phyloP scores from a whole-genome alignment of 2,797 vertebrate genomes.

The Gambelia wislizenii region DNA sequence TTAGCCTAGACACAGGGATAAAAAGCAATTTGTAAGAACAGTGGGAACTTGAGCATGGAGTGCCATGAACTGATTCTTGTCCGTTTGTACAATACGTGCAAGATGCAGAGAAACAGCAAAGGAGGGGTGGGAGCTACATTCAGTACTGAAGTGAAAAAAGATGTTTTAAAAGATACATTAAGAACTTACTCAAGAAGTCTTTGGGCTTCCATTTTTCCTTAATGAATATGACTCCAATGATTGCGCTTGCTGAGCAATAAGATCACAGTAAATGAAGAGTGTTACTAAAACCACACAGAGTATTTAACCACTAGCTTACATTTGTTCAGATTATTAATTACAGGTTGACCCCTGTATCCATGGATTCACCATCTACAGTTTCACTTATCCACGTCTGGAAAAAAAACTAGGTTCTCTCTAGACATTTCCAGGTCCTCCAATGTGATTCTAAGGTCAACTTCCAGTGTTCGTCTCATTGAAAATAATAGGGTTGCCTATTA shows the following conservation, averaged over 20 bases:
- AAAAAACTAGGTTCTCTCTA: too few relatives aligned
- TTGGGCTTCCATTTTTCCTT: conserved; percentile 93
- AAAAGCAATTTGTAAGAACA: conserved; percentile 20
- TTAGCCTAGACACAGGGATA: neutral
- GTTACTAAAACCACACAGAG: neutral
- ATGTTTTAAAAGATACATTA: conserved; percentile 1
- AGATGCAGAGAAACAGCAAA: neutral
- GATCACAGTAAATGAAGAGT: neutral
- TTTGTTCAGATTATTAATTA: neutral
- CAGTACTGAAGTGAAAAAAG: neutral
- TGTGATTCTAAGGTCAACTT: too few relatives aligned
- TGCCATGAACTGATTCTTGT: neutral
- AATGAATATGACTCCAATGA: conserved; percentile 95
- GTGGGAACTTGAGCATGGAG: neutral
- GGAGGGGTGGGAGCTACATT: neutral
- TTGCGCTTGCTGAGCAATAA: conserved; percentile 88
- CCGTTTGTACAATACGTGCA: neutral
- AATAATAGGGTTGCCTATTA: too few relatives aligned
- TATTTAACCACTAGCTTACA: neutral
- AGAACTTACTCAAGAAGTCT: conserved; percentile 93
- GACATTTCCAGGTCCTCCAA: too few relatives aligned
- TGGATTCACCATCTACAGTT: too few relatives aligned
- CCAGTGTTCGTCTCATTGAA: too few relatives aligned
- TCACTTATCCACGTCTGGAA: too few relatives aligned
- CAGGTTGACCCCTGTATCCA: too few relatives aligned